Evolutionary conservation across 2,113 vertebrate species (phyloP).

Genomic region (Larimichthys crocea): DNA sequence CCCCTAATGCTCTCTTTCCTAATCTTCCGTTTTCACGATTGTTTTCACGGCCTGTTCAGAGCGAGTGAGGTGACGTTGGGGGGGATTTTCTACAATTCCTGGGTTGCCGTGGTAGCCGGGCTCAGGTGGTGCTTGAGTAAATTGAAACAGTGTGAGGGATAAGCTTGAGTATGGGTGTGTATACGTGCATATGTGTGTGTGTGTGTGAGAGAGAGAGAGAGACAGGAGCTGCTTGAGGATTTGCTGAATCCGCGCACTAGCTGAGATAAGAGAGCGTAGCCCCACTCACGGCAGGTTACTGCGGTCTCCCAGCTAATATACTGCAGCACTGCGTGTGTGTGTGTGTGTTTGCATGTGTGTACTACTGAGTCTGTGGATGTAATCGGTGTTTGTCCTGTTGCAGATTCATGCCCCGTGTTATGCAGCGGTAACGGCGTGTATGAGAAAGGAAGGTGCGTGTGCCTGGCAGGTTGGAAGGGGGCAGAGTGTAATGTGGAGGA

Average conservation of each 20-base stretch:
- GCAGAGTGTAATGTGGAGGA: conserved; percentile 95
- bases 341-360: conserved; percentile 37
- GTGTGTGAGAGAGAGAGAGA: conserved; percentile 11
- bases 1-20: conserved; percentile 74
- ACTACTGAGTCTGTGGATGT: conserved; percentile 31
- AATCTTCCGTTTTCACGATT: conserved; percentile 82
- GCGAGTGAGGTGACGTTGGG: conserved; percentile 72
- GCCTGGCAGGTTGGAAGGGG: conserved; percentile 94
- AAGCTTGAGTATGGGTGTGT: conserved; percentile 65
- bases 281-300: conserved; percentile 75
- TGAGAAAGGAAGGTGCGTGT: conserved; percentile 94
- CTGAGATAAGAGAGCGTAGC: conserved; percentile 80
- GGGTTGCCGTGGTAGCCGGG: conserved; percentile 78
- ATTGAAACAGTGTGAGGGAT: conserved; percentile 83
- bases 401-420: conserved; percentile 96
- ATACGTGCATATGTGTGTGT: not conserved
- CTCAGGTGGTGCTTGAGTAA: conserved; percentile 83
- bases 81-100: conserved; percentile 79
- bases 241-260: conserved; percentile 77
- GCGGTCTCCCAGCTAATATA: conserved; percentile 74
- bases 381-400: conserved; percentile 70
- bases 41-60: conserved; percentile 81
- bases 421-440: conserved; percentile 97
- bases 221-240: conserved; percentile 74
- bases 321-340: conserved; percentile 59